Evolutionary conservation across 2,797 vertebrate species (phyloP).

Genomic region (Sebastes minor): DNA sequence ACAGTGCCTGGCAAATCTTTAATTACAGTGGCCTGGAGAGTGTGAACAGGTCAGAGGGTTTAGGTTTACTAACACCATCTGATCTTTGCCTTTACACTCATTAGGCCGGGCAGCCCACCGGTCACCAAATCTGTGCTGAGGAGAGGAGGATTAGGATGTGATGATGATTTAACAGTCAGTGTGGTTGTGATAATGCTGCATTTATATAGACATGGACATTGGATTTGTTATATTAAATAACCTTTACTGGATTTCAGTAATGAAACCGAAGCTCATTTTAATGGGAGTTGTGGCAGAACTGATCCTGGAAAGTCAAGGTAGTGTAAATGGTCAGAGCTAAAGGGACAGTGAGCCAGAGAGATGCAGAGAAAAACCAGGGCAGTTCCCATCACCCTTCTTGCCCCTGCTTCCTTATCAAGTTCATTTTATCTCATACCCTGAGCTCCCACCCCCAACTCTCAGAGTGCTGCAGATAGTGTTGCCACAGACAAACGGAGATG

Average conservation of each 20-base stretch:
- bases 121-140: not conserved
- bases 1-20: conserved; percentile 25
- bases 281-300: not conserved
- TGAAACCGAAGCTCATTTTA: not conserved
- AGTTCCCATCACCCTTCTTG: conserved; percentile 34
- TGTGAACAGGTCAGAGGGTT: conserved; percentile 60
- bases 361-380: conserved; percentile 19
- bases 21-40: conserved; percentile 44
- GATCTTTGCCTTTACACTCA: conserved; percentile 39
- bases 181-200: not conserved
- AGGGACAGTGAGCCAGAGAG: conserved; percentile 25
- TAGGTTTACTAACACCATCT: conserved; percentile 43
- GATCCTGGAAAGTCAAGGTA: conserved; percentile 1
- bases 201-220: not conserved
- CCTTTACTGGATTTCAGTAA: not conserved
- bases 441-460: no score
- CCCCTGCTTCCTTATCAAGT: conserved; percentile 11
- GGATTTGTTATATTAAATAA: not conserved
- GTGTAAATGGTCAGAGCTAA: not conserved
- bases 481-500: no score
- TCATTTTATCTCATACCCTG: conserved; percentile 32
- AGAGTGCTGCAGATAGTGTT: no score
- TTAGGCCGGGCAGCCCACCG: not conserved
- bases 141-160: conserved; percentile 18
- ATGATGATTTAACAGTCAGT: conserved; percentile 1